Evolutionary conservation across 2,797 vertebrate genomes (phyloP).

Genomic region (Scolopax bukidnonensis): DNA sequence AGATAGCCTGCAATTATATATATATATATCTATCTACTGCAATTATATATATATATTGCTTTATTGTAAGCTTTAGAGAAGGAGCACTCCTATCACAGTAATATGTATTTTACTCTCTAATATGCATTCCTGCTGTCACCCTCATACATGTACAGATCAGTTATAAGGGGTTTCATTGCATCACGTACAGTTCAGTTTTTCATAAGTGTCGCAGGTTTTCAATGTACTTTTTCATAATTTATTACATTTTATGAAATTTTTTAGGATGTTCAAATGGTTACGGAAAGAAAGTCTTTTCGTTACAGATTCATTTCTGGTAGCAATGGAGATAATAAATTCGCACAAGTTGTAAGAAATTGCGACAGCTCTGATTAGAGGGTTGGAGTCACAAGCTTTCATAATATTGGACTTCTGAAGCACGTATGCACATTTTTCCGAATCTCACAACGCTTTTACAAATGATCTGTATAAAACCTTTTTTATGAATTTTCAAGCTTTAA

Average conservation of each 20-base stretch:
- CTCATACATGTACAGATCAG: neutral
- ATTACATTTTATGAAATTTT: neutral
- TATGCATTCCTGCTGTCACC: neutral
- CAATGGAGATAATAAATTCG: neutral
- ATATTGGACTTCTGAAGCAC: neutral
- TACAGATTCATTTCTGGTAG: neutral
- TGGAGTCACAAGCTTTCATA: neutral
- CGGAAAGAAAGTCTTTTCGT: neutral
- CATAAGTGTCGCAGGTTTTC: neutral
- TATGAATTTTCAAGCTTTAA: neutral
- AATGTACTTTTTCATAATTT: neutral
- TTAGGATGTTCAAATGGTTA: fast-evolving
- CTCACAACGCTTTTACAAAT: neutral
- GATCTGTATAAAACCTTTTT: neutral
- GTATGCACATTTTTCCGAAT: neutral
- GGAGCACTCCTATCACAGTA: neutral
- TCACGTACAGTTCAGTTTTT: neutral
- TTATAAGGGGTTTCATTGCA: neutral
- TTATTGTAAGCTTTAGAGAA: neutral
- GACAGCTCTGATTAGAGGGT: neutral
- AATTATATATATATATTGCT: neutral
- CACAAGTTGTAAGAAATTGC: neutral
- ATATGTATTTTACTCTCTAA: neutral
- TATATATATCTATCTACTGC: too few relatives aligned
- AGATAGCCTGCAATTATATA: neutral